Conservation (phyloP, 2,797 vertebrate species). For the Delichon dasypus region DNA sequence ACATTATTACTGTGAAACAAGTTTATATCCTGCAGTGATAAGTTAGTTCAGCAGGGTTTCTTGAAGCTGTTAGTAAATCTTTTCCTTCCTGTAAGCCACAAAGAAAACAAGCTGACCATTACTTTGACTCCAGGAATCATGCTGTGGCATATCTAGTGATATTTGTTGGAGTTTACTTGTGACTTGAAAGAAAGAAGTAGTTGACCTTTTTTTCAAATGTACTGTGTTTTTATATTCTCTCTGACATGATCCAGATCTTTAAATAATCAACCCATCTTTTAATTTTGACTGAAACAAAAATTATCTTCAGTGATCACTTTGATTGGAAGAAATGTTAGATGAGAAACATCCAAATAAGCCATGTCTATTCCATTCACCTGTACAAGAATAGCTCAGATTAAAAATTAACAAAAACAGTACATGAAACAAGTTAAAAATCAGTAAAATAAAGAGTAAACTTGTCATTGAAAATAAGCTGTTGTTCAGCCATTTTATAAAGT, state of each 20-base stretch:
- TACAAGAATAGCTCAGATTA: neutral
- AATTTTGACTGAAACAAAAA: neutral
- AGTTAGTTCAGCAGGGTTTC: neutral
- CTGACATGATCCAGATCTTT: neutral
- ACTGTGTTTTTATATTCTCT: neutral
- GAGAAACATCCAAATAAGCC: neutral
- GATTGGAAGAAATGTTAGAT: neutral
- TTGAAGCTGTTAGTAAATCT: neutral
- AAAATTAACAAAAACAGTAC: neutral
- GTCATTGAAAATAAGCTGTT: neutral
- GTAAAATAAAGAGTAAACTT: neutral
- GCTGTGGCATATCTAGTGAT: neutral
- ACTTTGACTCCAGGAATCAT: neutral
- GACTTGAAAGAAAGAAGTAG: neutral
- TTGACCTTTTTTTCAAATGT: neutral
- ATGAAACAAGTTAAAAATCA: neutral
- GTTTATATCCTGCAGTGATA: neutral
- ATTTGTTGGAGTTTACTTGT: neutral
- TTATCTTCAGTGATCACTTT: neutral
- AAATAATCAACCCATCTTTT: neutral
- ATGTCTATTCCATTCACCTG: neutral
- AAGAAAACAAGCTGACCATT: neutral
- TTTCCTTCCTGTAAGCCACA: neutral
- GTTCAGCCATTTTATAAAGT: neutral
- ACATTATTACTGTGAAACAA: neutral